phyloP scores from a whole-genome alignment of 2,888 invertebrate genomes.

The Stenodema calcarata region DNA sequence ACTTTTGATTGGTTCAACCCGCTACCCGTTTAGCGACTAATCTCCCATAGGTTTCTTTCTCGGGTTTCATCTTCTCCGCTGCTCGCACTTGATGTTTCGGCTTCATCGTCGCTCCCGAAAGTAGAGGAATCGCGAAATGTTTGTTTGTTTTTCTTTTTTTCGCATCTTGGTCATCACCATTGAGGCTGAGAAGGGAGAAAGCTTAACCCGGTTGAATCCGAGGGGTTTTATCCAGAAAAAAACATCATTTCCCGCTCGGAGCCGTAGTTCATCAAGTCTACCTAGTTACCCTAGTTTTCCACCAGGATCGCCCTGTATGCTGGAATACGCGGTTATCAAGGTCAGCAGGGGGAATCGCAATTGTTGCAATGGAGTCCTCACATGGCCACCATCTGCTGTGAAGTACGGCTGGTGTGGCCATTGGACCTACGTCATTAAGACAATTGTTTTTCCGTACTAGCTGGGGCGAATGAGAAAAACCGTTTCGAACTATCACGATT shows the following conservation, averaged over 20 bases:
- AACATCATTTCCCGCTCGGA: background rate
- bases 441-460: too few relatives aligned
- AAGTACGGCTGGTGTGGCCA: too few relatives aligned
- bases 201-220: background rate
- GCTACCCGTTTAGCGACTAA: constrained; percentile 10
- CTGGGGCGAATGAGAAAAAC: too few relatives aligned
- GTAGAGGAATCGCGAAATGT: background rate
- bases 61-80: background rate
- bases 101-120: background rate
- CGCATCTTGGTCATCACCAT: background rate
- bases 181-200: background rate
- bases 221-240: background rate
- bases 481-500: too few relatives aligned
- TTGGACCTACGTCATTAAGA: too few relatives aligned
- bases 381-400: too few relatives aligned
- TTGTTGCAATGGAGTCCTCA: too few relatives aligned
- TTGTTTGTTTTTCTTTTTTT: background rate
- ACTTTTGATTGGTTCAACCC: constrained; percentile 22
- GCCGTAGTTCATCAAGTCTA: background rate
- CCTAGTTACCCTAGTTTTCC: background rate
- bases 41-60: background rate
- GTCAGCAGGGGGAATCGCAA: too few relatives aligned
- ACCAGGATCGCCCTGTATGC: too few relatives aligned
- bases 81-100: background rate
- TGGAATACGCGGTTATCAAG: too few relatives aligned